phyloP scores from a whole-genome alignment of 2,888 invertebrate species.

The Tetramorium bicarinatum region DNA sequence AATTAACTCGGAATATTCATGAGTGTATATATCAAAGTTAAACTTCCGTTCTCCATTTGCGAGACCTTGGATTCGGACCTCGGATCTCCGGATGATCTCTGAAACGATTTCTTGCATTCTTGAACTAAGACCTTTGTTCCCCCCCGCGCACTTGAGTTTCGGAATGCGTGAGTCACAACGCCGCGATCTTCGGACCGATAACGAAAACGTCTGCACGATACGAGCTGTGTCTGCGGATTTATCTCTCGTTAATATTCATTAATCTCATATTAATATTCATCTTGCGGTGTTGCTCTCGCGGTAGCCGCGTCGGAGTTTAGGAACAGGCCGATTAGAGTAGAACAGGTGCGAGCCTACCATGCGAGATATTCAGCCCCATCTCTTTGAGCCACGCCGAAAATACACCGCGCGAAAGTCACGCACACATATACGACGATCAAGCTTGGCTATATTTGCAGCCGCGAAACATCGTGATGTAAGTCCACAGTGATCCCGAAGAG shows the following conservation, averaged over 20 bases:
- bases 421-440: conserved; percentile 3
- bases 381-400: conserved; percentile 67
- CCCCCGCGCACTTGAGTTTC: not conserved
- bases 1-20: conserved; percentile 11
- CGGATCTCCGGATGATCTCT: not conserved
- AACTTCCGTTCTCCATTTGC: not conserved
- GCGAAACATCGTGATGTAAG: conserved; percentile 69
- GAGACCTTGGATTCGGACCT: not conserved
- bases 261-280: conserved; percentile 8
- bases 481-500: conserved; percentile 71
- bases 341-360: not conserved
- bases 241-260: not conserved
- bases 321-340: not conserved
- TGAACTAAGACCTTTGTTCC: conserved; percentile 27
- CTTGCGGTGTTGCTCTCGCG: not conserved
- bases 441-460: conserved; percentile 66
- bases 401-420: conserved; percentile 58
- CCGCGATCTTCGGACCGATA: conserved; percentile 15
- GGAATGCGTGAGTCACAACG: conserved; percentile 1
- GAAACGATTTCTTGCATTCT: conserved; percentile 5
- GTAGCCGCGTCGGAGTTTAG: not conserved
- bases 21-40: not conserved
- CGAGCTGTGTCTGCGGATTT: not conserved
- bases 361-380: not conserved
- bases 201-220: not conserved